phyloP scores from a whole-genome alignment of 2,888 invertebrate species.

The Stictocephala bisonia region DNA sequence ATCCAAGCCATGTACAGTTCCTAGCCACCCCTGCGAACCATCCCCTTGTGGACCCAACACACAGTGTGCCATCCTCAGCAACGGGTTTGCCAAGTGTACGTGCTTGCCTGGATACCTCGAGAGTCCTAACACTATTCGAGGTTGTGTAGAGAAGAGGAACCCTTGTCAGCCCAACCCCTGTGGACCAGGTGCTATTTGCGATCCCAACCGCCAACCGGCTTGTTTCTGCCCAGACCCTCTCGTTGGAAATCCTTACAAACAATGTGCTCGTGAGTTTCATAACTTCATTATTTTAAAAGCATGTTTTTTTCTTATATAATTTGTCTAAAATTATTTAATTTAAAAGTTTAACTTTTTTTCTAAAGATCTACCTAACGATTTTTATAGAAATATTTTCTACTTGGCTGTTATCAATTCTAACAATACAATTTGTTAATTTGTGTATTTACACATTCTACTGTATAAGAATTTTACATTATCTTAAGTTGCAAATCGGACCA shows the following conservation, averaged over 20 bases:
- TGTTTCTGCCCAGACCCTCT: conserved; percentile 89
- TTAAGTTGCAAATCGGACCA: no score
- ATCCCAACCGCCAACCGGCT: conserved; percentile 80
- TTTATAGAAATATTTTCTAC: no score
- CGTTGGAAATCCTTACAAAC: conserved; percentile 84
- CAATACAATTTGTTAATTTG: no score
- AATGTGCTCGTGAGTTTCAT: conserved; percentile 72
- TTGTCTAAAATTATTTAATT: no score
- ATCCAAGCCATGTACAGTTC: conserved; percentile 74
- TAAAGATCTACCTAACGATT: no score
- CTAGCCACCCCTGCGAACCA: conserved; percentile 83
- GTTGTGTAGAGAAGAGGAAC: conserved; percentile 82
- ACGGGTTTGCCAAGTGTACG: conserved; percentile 89
- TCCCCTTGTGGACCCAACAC: conserved; percentile 92
- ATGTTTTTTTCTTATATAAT: no score
- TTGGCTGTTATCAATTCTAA: no score
- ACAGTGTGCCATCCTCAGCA: conserved; percentile 80
- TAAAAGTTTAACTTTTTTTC: no score
- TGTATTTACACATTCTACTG: no score
- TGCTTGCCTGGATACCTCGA: conserved; percentile 85
- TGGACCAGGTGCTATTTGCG: conserved; percentile 81
- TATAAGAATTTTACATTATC: no score
- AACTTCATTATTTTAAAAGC: no score
- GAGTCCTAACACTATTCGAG: conserved; percentile 88
- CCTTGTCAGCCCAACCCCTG: conserved; percentile 87